These are phyloP conservation scores for Eriocheir sinensis DNA, from an alignment of 1,140 invertebrate genomes.

Conservation along the genomic window DNA sequence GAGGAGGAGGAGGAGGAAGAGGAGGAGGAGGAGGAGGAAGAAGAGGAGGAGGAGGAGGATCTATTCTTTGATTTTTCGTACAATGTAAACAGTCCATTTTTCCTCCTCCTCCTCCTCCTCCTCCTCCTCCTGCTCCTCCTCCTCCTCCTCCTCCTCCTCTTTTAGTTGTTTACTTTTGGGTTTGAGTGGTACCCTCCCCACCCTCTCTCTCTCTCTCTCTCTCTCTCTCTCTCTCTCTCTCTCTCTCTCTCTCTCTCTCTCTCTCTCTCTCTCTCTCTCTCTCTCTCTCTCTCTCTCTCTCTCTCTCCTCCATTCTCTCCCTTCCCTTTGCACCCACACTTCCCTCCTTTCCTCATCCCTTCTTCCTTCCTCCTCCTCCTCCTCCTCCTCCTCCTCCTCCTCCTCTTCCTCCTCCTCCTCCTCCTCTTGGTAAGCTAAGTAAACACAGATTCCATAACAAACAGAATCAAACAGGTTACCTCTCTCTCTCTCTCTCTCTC, in stretches of 20 bases:
- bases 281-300: slow-evolving; percentile 9
- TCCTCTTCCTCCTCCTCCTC: not conserved
- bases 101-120: not conserved
- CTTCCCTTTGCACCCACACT: too few species aligned
- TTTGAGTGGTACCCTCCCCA: not conserved
- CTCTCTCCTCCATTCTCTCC: too few species aligned
- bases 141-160: not conserved
- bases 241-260: not conserved
- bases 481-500: not conserved
- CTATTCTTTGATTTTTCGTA: not conserved
- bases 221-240: not conserved
- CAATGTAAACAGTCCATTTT: not conserved
- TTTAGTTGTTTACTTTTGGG: not conserved
- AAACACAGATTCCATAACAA: not conserved
- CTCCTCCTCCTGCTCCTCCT: not conserved
- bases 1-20: not conserved
- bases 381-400: not conserved
- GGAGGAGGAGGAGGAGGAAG: not conserved
- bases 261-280: slow-evolving; percentile 2
- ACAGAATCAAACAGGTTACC: slow-evolving; percentile 1
- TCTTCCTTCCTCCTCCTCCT: not conserved
- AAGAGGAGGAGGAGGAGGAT: not conserved
- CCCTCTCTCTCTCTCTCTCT: not conserved
- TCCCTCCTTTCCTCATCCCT: not conserved
- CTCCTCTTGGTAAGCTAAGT: not conserved